Evolutionary conservation across 2,797 vertebrate genomes (phyloP), one percentile per base, ranked within the genome.

Genomic region (Sitta carolinensis): DNA sequence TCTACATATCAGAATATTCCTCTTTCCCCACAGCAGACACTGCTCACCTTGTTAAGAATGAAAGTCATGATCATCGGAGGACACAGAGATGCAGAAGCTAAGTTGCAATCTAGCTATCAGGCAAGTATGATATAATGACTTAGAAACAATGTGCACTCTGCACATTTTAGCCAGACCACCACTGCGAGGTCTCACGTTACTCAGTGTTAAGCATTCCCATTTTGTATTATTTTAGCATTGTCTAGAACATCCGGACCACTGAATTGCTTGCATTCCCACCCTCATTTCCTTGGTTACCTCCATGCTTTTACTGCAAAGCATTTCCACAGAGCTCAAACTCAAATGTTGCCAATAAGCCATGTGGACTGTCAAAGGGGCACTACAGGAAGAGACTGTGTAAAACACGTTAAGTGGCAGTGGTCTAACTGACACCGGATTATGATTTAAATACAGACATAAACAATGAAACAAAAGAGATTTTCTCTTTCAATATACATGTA

Each of bases 221-320:
- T 74, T 66, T 5, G 11, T 5, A 25, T 34, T 55, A 62, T 50
- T 80, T 83, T 18, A 87, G 29, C 25, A 32, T 13, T 67, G 13
- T 29, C 29, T 38, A 32, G 66, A 68, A 73, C 7, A 57, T 6
- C 11, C 19, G 19, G 26, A n/a, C 12, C 66, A 54, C 27, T 2
- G 4, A 51, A 27, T n/a, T 54, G 5, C 14, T 59, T 29, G 23
- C 12, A 50, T 16, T 34, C 4, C 7, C 13, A 26, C 7, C 8
- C 1, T 3, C 5, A 11, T 36, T 15, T 51, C 8, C 19, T 9
- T 43, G 13, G 13, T 42, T 22, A 40, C 1, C 2, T 43, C 38
- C 15, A 26, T 2, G 9, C n/a, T 80, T 30, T 68, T 74, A 67
- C 2, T 26, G 17, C 42, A 87, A 70, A 80, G 36, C 1, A 64